Conservation (phyloP, 2,888 invertebrate species). For the Platycheirus albimanus region DNA sequence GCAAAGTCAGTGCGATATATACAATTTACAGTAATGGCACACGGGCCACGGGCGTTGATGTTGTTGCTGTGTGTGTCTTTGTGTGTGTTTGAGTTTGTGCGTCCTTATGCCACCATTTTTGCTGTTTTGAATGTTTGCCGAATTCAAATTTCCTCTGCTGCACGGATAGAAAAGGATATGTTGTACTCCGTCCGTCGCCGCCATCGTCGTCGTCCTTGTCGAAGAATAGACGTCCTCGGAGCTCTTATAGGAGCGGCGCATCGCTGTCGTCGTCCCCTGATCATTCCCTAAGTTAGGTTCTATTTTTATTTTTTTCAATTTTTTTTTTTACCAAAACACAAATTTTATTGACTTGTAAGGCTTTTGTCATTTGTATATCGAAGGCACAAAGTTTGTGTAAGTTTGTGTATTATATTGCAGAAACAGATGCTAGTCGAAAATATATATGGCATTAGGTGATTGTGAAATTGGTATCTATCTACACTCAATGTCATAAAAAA, state of each 20-base stretch:
- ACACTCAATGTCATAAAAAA: constrained; percentile 47
- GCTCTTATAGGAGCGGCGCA: too few relatives aligned
- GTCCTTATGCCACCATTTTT: constrained; percentile 38
- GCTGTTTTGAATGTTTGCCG: constrained; percentile 33
- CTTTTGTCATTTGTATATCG: constrained; percentile 48
- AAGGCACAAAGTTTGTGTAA: background rate
- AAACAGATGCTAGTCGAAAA: constrained; percentile 32
- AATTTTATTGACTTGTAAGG: constrained; percentile 71
- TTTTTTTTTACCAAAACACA: constrained; percentile 13
- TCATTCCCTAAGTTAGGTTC: background rate
- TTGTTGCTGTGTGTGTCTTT: too few relatives aligned
- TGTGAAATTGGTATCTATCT: constrained; percentile 38
- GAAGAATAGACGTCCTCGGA: too few relatives aligned
- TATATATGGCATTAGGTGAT: constrained; percentile 49
- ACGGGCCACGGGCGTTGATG: too few relatives aligned
- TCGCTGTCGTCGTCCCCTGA: constrained; percentile 29
- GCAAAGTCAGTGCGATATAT: constrained; percentile 31
- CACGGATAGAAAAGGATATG: constrained; percentile 3
- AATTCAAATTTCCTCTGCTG: constrained; percentile 49
- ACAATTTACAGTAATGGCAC: constrained; percentile 4
- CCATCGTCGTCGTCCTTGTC: background rate
- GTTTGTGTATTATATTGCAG: constrained; percentile 28
- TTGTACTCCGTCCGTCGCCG: too few relatives aligned
- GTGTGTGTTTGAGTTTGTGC: constrained; percentile 6
- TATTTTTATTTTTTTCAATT: constrained; percentile 17